Conservation (phyloP, 35 echinoderm and acorn worm genomes). For the Stichopus chloronotus region DNA sequence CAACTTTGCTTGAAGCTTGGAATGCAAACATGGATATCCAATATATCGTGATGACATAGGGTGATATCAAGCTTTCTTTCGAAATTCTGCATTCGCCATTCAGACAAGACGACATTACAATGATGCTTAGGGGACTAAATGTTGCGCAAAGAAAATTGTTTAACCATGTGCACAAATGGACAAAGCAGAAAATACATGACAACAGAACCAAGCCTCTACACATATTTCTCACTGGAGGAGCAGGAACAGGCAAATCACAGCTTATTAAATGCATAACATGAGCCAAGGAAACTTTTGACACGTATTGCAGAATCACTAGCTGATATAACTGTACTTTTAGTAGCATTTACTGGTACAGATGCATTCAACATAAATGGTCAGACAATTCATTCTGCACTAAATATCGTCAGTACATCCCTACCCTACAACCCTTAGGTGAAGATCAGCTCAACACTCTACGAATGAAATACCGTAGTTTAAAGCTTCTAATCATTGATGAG, state of each 20-base stretch:
- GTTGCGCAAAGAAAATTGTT: neutral
- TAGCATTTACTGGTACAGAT: constrained; percentile 48
- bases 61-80: neutral
- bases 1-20: constrained; percentile 34
- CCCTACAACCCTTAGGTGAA: neutral
- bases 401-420: neutral
- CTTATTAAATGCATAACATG: constrained; percentile 50
- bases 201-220: neutral
- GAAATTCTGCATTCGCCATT: neutral
- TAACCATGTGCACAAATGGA: constrained; percentile 13
- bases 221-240: constrained; percentile 23
- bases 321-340: constrained; percentile 29
- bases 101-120: neutral
- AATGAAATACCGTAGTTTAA: neutral
- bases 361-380: constrained; percentile 48
- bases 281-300: neutral
- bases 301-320: neutral
- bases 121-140: neutral
- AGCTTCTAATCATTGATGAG: constrained; percentile 46
- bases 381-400: constrained; percentile 44
- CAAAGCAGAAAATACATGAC: neutral
- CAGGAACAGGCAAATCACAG: constrained; percentile 33
- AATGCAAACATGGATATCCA: constrained; percentile 79
- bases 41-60: constrained; percentile 60
- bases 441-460: constrained; percentile 11